Evolutionary conservation across 2,888 invertebrate species (phyloP), one percentile per base, ranked within the genome.

Genomic region (Hylaea fasciaria): DNA sequence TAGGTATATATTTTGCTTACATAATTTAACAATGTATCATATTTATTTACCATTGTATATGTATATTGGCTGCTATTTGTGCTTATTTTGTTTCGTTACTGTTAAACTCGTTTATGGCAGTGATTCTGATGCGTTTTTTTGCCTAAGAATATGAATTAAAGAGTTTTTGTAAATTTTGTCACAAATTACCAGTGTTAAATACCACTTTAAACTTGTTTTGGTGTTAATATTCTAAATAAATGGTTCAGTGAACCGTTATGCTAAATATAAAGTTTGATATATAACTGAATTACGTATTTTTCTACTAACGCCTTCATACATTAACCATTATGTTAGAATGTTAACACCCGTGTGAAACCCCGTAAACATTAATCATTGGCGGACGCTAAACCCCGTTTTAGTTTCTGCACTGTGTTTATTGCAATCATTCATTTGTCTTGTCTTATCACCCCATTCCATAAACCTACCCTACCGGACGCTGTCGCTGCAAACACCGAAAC

Each of bases 401-500:
- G 85, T 84, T 83, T 84, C 81, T 86, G 85, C 87, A 83, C 80
- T 73, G 81, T 85, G 76, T 85, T 68, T 50, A 65, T 46, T 83
- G 88, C 91, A 82, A 84, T 92, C 92, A 91, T 92, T 92, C 91
- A 92, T 91, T 91, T 87, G 90, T 91, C 89, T 89, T 89, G 89
- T 91, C 87, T 91, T 89, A 75, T 91, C 91, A 91, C 89, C 91
- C 90, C 87, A 89, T 91, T 91, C 91, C 91, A 91, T 90, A 89
- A 32, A 89, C 89, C 91, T 77, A 86, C 87, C 91, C 84, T 79
- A 81, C 80, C 81, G 83, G 90, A 86, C 39, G 59, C 37, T 83
- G 89, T 76, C 72, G 76, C 69, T 56, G 55, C 45, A 16, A n/a
- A 58, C 43, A 62, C 70, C 73, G 77, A 60, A 55, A 58, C 64